phyloP scores from a whole-genome alignment of 1,140 invertebrate genomes.

The Drosophila lacteicornis region DNA sequence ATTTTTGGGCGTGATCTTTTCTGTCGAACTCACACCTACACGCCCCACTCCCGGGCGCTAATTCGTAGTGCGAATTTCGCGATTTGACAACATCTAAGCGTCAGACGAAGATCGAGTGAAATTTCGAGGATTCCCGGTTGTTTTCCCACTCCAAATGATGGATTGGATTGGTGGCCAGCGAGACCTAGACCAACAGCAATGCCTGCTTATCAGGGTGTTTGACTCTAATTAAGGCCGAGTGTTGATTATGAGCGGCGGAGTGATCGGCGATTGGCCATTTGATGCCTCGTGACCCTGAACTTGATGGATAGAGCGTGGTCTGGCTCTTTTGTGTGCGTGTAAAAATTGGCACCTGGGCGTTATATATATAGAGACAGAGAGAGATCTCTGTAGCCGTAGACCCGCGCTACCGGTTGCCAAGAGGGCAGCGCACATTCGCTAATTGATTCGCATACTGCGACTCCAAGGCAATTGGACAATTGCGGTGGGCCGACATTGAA shows the following conservation, averaged over 20 bases:
- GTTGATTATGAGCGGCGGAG: constrained; percentile 3
- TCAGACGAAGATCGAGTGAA: constrained; percentile 29
- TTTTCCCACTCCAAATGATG: constrained; percentile 9
- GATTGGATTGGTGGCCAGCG: constrained; percentile 10
- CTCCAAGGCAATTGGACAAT: constrained; percentile 57
- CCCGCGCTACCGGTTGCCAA: constrained; percentile 47
- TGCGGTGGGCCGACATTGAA: constrained; percentile 41
- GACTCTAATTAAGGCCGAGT: constrained; percentile 38
- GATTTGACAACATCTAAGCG: constrained; percentile 2
- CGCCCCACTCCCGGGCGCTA: constrained; percentile 21
- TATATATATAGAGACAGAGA: constrained; percentile 29
- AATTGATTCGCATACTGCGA: constrained; percentile 49
- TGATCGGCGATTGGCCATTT: constrained; percentile 14
- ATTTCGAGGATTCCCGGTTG: constrained; percentile 15
- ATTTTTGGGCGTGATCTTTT: constrained; percentile 42
- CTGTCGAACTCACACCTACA: constrained; percentile 33
- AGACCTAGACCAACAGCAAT: background rate
- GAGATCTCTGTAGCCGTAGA: constrained; percentile 19
- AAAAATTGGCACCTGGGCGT: constrained; percentile 56
- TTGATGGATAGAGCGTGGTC: constrained; percentile 39
- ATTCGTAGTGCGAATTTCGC: constrained; percentile 36
- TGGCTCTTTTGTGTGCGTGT: constrained; percentile 34
- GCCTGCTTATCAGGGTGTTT: constrained; percentile 30
- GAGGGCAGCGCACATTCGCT: constrained; percentile 36
- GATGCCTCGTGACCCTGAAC: constrained; percentile 45